These are phyloP conservation scores for Hydractinia echinata DNA, from an alignment of 30 jellyfish, hydroid and myxozoan genomes.

Conservation along the genomic window DNA sequence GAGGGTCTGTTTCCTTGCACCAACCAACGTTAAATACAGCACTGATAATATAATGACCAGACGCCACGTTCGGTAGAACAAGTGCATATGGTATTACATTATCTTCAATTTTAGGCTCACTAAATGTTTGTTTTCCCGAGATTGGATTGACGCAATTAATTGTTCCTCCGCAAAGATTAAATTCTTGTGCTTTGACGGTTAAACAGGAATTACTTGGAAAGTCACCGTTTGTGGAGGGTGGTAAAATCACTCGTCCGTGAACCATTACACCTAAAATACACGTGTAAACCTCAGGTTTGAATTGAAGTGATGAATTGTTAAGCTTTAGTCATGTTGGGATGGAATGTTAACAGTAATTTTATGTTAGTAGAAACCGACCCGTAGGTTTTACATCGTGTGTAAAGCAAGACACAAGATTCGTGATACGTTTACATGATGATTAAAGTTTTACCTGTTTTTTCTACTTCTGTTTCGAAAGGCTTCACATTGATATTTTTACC, in stretches of 20 bases:
- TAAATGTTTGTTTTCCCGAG: slow-evolving; percentile 24
- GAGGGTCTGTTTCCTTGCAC: slow-evolving; percentile 17
- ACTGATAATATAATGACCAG: slow-evolving; percentile 32
- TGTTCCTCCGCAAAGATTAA: slow-evolving; percentile 22
- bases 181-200: slow-evolving; percentile 35
- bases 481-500: slow-evolving; percentile 23
- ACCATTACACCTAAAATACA: slow-evolving; percentile 13
- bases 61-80: slow-evolving; percentile 20
- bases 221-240: slow-evolving; percentile 2
- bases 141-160: slow-evolving; percentile 25
- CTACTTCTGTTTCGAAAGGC: slow-evolving; percentile 25
- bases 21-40: slow-evolving; percentile 34
- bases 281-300: no score
- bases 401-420: no score
- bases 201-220: slow-evolving; percentile 33
- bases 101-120: slow-evolving; percentile 5
- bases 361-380: no score
- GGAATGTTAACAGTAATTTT: no score
- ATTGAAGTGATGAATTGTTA: no score
- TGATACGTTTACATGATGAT: no score
- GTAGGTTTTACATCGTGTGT: no score
- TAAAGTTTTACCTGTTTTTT: slow-evolving; percentile 19
- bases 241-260: slow-evolving; percentile 30
- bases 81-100: slow-evolving; percentile 24
- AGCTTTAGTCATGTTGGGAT: no score